Evolutionary conservation across 2,113 vertebrate genomes (phyloP).

Genomic region (Gila orcuttii): DNA sequence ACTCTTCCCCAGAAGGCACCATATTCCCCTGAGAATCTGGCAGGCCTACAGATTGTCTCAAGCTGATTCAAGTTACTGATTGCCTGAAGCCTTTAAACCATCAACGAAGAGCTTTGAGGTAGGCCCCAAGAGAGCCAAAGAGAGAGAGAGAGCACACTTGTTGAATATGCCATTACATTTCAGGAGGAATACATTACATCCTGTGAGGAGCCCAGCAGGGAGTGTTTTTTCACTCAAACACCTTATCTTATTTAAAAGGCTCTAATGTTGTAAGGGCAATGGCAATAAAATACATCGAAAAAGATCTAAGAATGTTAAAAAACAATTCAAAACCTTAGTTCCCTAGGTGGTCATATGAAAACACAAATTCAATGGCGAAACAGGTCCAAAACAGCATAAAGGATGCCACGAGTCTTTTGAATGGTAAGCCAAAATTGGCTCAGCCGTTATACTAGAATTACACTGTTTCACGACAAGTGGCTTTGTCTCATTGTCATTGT

Average conservation of each 20-base stretch:
- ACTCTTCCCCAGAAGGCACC: conserved; percentile 28
- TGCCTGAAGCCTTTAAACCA: conserved; percentile 51
- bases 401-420: neutral
- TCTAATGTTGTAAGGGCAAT: conserved; percentile 4
- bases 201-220: conserved; percentile 18
- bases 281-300: neutral
- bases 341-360: neutral
- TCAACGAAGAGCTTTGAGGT: conserved; percentile 54
- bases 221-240: conserved; percentile 33
- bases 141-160: neutral
- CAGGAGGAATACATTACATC: conserved; percentile 28
- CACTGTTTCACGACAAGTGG: neutral
- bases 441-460: neutral
- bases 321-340: neutral
- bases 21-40: conserved; percentile 38
- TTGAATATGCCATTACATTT: conserved; percentile 32
- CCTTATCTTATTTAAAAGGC: conserved; percentile 19
- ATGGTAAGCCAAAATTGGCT: neutral
- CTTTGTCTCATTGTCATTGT: neutral
- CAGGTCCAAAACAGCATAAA: neutral
- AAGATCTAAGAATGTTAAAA: conserved; percentile 7
- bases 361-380: neutral
- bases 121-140: conserved; percentile 56
- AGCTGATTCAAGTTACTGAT: conserved; percentile 48
- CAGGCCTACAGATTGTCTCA: conserved; percentile 39